Evolutionary conservation across 2,888 invertebrate species (phyloP), one percentile per base, ranked within the genome.

Genomic region (Cecidostiba fungosa): DNA sequence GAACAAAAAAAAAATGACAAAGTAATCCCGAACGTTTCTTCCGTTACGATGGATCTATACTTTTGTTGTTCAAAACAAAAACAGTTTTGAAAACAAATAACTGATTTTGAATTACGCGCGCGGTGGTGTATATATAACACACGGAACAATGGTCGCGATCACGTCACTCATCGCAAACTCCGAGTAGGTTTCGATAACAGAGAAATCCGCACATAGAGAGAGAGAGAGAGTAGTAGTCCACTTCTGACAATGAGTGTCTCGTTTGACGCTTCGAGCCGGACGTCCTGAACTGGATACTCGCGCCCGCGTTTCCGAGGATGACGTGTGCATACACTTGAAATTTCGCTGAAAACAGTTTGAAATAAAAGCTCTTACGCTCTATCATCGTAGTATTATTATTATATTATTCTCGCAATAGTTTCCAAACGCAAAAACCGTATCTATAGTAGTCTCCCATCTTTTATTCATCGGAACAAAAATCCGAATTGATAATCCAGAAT

Each of bases 261-360:
- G 66, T 66, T 66, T 66, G 66, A 66, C 66, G 66, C 66, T 66
- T 66, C 66, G 29, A 66, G 66, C 66, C 66, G 66, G 66, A 66
- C 66, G 29, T 66, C 66, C 66, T 66, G 66, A 26, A 66, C 66
- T 26, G 29, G 26, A 66, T 29, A 29, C 66, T 14, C 29, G 66
- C 29, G n/a, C 54, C 23, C 54, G 29, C 66, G 26, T 66, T 66
- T 66, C 66, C 66, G 66, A 66, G 29, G 26, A 66, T 66, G 66
- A 26, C 26, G 23, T 62, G 66, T 29, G 12, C 43, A 43, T 43
- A 66, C 66, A 66, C 26, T 66, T 66, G 29, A 66, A 66, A 66
- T 66, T 66, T 66, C 66, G 29, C 14, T 66, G 66, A 66, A 66
- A 29, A 14, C 66, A 26, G 29, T 26, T 66, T 14, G 14, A 66